Conservation (phyloP, 2,888 invertebrate species). For the Lasius platythorax region DNA sequence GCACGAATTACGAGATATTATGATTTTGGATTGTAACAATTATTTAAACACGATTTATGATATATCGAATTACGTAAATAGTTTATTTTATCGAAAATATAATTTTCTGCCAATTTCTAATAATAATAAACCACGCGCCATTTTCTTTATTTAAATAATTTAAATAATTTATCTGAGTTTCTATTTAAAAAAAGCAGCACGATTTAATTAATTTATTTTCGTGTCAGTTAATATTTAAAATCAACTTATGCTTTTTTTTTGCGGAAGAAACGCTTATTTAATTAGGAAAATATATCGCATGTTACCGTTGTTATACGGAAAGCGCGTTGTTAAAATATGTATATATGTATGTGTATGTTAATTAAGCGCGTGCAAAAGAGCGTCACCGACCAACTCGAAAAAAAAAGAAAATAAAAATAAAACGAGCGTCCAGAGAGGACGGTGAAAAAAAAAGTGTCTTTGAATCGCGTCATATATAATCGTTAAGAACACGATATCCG, state of each 20-base stretch:
- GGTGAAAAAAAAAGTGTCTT: slow-evolving; percentile 13
- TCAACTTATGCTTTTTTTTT: neutral
- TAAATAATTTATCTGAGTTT: neutral
- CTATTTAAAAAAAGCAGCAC: neutral
- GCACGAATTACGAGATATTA: slow-evolving; percentile 15
- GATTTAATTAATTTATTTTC: neutral
- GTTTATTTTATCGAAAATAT: neutral
- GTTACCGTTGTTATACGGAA: neutral
- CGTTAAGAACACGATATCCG: slow-evolving; percentile 52
- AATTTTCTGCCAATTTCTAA: neutral
- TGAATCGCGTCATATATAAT: neutral
- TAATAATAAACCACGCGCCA: neutral
- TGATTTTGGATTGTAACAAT: slow-evolving; percentile 9
- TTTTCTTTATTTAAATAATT: neutral
- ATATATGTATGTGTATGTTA: slow-evolving; percentile 6
- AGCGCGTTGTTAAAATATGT: slow-evolving; percentile 8
- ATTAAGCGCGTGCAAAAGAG: slow-evolving; percentile 31
- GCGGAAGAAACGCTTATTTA: neutral
- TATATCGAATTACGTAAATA: neutral
- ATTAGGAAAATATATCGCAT: slow-evolving; percentile 2
- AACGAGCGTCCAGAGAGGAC: neutral
- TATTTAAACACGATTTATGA: neutral
- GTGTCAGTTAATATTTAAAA: neutral
- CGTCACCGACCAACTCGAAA: neutral
- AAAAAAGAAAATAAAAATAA: slow-evolving; percentile 16